Conservation (phyloP, 2,888 invertebrate species). For the Cheilosia pagana region DNA sequence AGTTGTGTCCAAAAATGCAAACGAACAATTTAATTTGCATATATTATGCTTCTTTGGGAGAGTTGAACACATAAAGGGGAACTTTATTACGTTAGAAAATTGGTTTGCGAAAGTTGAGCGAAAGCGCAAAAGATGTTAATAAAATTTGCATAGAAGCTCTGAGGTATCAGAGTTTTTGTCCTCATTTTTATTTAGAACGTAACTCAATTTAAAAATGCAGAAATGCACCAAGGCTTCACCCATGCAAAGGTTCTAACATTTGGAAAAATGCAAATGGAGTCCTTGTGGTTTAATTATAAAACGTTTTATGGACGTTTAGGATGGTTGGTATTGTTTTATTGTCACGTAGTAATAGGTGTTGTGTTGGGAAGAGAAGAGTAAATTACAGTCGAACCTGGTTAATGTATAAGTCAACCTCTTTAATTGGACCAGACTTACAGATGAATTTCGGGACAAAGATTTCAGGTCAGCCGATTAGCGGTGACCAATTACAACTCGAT, state of each 20-base stretch:
- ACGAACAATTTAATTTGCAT: constrained; percentile 38
- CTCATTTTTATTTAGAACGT: neutral
- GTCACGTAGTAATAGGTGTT: no score
- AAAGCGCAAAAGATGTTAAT: constrained; percentile 18
- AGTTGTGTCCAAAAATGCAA: constrained; percentile 7
- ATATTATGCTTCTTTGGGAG: constrained; percentile 37
- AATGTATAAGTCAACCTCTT: no score
- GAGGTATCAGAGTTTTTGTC: constrained; percentile 2
- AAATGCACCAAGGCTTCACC: neutral
- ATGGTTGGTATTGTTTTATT: no score
- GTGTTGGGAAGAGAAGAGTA: no score
- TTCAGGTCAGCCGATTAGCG: no score
- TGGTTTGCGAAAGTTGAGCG: constrained; percentile 31
- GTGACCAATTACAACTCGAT: no score
- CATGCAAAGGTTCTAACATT: neutral
- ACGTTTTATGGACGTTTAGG: neutral
- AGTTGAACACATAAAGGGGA: constrained; percentile 15
- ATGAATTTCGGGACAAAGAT: no score
- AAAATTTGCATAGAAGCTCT: constrained; percentile 49
- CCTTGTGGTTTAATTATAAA: constrained; percentile 2
- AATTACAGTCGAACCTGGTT: no score
- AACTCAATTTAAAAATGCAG: neutral
- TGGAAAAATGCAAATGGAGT: neutral
- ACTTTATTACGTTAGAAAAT: constrained; percentile 29
- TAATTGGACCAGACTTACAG: no score